Evolutionary conservation across 2,113 vertebrate genomes (phyloP).

Genomic region (Pygoscelis antarcticus): DNA sequence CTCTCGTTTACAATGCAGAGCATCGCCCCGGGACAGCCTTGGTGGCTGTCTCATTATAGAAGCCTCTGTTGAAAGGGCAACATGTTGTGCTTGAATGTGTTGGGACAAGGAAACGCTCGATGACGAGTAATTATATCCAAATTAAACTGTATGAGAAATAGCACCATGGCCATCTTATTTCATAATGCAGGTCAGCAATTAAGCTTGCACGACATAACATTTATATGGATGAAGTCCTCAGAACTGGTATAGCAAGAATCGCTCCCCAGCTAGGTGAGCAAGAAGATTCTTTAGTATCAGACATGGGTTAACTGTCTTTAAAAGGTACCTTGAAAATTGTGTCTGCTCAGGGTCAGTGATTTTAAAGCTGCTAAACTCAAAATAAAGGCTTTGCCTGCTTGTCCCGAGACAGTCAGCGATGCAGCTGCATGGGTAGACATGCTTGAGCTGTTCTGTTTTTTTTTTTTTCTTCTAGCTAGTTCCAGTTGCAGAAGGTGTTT

Average conservation of each 20-base stretch:
- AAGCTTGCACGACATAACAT: not conserved
- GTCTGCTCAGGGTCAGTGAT: not conserved
- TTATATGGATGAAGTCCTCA: not conserved
- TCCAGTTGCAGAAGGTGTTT: not conserved
- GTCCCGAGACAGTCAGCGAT: not conserved
- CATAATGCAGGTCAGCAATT: not conserved
- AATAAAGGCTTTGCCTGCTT: not conserved
- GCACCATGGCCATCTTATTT: not conserved
- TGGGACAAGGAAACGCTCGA: not conserved
- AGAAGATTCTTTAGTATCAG: not conserved
- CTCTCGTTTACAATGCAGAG: not conserved
- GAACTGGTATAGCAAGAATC: not conserved
- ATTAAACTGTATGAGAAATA: not conserved
- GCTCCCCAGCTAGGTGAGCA: not conserved
- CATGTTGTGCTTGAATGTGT: not conserved
- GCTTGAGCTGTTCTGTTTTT: not conserved
- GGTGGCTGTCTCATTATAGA: not conserved
- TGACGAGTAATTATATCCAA: not conserved
- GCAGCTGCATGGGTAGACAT: not conserved
- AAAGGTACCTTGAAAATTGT: not conserved
- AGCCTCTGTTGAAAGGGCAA: not conserved
- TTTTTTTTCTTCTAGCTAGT: too few relatives aligned
- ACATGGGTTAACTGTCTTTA: not conserved
- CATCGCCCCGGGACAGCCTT: not conserved
- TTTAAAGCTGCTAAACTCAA: not conserved